Base-by-base conservation (phyloP, 2,797 vertebrate genomes). In the Hephaestus fuliginosus region DNA sequence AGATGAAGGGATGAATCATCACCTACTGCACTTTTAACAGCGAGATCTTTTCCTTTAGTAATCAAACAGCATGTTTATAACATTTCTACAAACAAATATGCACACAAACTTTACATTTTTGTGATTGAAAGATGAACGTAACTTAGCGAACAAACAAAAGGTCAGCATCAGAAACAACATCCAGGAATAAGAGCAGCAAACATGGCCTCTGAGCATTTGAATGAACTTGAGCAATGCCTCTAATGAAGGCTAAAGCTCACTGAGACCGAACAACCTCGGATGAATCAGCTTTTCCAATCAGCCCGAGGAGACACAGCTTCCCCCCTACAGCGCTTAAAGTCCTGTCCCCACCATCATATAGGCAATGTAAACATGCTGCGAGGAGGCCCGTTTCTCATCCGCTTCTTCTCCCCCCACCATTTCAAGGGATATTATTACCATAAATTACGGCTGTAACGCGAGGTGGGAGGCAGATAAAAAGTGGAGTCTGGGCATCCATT, bases 401-500 rank as follows among this genome's bases (percentile, higher is more conserved):
- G 71, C 82, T 78, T 78, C 72, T 81, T 73, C 78, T 77, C 78
- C 72, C 70, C 63, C 74, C 63, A 78, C 68, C 66, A 49, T 87
- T 85, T 80, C 76, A 36, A 78, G 64, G 65, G 71, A 89, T 77
- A 86, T 92, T 80, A 93, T 94, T 91, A 89, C 81, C 86, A 91
- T 92, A 88, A 91, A 93, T 94, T 90, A 89, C 11, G 14, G 76
- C 79, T 6, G 78, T 78, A 91, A 89, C 36, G 43, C 28, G 69
- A 74, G 81, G 83, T 77, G 85, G 85, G 84, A 80, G 75, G 80
- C 65, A 53, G 83, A 88, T 84, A 80, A 85, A 91, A 89, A 89
- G 86, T 79, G 53, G 48, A 75, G 76, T 62, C 81, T n/a, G 74
- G 46, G 84, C 84, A 73, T 89, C 83, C 87, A 92, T 94, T 94